These are phyloP conservation scores for Hepsetus odoe DNA, from an alignment of 2,113 vertebrate genomes.

Conservation along the genomic window DNA sequence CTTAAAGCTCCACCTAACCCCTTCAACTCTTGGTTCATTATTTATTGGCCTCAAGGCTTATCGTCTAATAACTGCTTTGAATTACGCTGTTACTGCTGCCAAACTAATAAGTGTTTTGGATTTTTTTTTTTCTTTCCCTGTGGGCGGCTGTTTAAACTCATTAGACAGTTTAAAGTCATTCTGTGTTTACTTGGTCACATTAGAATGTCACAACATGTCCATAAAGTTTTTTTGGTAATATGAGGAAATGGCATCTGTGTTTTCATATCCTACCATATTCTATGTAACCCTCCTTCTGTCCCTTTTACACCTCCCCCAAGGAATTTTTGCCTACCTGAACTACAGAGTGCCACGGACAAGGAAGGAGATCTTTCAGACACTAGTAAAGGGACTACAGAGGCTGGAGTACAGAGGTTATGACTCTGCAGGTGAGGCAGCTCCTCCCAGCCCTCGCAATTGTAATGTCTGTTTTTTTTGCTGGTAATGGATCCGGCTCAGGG, in stretches of 20 bases:
- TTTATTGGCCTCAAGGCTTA: neutral
- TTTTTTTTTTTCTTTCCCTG: too few relatives aligned
- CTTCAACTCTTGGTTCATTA: neutral
- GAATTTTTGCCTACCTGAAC: slow-evolving; percentile 98
- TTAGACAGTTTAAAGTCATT: neutral
- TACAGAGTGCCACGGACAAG: slow-evolving; percentile 90
- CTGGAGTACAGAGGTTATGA: slow-evolving; percentile 98
- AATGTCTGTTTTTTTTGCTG: slow-evolving; percentile 9
- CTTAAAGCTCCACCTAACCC: neutral
- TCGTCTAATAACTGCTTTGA: neutral
- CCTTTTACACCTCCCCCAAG: slow-evolving; percentile 64
- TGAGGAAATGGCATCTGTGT: neutral
- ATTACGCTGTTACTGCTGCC: too few relatives aligned
- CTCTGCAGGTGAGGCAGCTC: slow-evolving; percentile 85
- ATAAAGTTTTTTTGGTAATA: neutral
- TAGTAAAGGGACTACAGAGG: slow-evolving; percentile 92
- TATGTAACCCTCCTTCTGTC: neutral
- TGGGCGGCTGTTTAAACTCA: too few relatives aligned
- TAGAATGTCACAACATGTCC: neutral
- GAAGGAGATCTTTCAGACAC: slow-evolving; percentile 90
- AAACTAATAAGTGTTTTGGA: too few relatives aligned
- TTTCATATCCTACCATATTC: neutral
- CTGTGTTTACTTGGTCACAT: neutral
- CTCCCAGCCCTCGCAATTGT: slow-evolving; percentile 37
- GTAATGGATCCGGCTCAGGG: slow-evolving; percentile 34